Conservation (phyloP, 2,888 invertebrate genomes). For the Copidosoma aretas region DNA sequence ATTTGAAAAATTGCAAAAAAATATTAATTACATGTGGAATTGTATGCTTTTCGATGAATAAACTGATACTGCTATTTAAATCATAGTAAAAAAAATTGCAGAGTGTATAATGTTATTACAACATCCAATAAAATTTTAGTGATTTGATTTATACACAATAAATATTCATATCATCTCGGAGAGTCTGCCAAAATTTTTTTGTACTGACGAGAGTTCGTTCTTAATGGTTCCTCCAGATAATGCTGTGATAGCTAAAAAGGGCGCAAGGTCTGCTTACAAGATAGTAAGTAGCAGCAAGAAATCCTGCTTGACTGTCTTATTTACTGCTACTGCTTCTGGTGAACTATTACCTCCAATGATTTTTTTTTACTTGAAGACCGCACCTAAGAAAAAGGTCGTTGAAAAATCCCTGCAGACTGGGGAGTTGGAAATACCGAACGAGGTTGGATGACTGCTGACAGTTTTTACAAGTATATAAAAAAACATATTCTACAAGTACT, state of each 20-base stretch:
- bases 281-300: conserved; percentile 48
- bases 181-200: conserved; percentile 45
- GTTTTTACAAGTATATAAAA: conserved; percentile 46
- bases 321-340: conserved; percentile 46
- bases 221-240: conserved; percentile 45
- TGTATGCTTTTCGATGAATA: too few relatives aligned
- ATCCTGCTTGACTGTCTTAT: conserved; percentile 49
- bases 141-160: too few relatives aligned
- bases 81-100: too few relatives aligned
- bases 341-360: conserved; percentile 45
- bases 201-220: conserved; percentile 48
- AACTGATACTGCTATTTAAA: too few relatives aligned
- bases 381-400: conserved; percentile 45
- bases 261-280: conserved; percentile 36
- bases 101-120: too few relatives aligned
- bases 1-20: too few relatives aligned
- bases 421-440: conserved; percentile 42
- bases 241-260: conserved; percentile 47
- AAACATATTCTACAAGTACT: conserved; percentile 36
- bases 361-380: conserved; percentile 44
- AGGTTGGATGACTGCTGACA: conserved; percentile 47
- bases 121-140: too few relatives aligned
- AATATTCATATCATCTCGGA: too few relatives aligned
- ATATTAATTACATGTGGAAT: too few relatives aligned
- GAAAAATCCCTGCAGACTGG: conserved; percentile 44